phyloP scores from a whole-genome alignment of 2,113 vertebrate species.

The Pelodiscus sinensis region DNA sequence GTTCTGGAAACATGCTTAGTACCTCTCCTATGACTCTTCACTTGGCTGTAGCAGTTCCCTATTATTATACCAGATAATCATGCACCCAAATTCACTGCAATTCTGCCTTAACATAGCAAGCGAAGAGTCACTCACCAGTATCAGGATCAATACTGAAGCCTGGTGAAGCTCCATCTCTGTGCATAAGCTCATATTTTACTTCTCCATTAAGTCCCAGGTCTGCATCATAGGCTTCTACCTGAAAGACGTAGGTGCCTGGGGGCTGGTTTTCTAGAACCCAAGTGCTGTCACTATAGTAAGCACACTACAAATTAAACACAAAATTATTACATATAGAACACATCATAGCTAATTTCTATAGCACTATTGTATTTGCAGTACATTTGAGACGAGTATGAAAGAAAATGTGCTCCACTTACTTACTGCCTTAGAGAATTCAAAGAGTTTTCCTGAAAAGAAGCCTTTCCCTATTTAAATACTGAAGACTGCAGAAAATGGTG shows the following conservation, averaged over 20 bases:
- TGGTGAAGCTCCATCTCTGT: constrained; percentile 81
- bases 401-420: neutral
- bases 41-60: neutral
- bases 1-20: neutral
- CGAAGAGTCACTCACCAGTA: constrained; percentile 77
- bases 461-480: neutral
- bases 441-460: neutral
- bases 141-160: constrained; percentile 85
- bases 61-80: neutral
- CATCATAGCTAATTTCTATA: too few relatives aligned
- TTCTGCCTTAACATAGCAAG: neutral
- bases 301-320: constrained; percentile 79
- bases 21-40: neutral
- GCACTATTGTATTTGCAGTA: neutral
- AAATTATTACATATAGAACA: constrained; percentile 23
- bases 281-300: constrained; percentile 85
- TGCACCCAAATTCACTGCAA: neutral
- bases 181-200: constrained; percentile 90
- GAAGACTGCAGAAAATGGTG: neutral
- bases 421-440: neutral
- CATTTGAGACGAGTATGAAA: neutral
- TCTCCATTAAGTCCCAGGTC: constrained; percentile 88
- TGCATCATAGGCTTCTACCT: constrained; percentile 84
- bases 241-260: constrained; percentile 82
- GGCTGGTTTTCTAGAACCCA: constrained; percentile 89